Conservation (phyloP, 2,113 vertebrate species). For the Apus apus region DNA sequence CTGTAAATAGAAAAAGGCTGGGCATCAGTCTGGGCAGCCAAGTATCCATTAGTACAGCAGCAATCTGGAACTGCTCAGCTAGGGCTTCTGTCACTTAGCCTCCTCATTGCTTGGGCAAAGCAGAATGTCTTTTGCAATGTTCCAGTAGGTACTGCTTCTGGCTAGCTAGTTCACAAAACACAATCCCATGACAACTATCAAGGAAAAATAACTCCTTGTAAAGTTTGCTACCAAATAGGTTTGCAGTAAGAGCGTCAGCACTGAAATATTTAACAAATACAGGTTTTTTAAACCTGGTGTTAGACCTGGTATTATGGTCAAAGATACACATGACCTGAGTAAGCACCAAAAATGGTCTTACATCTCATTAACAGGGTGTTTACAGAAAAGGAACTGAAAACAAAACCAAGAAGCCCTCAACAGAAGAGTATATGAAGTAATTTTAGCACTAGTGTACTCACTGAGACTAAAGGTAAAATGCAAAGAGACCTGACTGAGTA, state of each 20-base stretch:
- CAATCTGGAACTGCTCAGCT: background rate
- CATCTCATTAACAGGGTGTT: background rate
- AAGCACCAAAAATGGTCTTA: background rate
- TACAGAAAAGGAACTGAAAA: background rate
- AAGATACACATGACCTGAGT: background rate
- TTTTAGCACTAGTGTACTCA: background rate
- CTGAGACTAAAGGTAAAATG: background rate
- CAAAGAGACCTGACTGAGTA: background rate
- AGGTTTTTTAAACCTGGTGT: background rate
- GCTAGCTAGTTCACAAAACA: background rate
- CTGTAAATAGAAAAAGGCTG: slow-evolving; percentile 70
- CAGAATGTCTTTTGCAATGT: background rate
- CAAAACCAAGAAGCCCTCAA: background rate
- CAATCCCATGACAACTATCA: background rate
- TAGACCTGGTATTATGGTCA: background rate
- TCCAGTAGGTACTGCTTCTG: background rate
- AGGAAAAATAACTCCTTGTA: background rate
- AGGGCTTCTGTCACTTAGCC: background rate
- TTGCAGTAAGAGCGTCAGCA: background rate
- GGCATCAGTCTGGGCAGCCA: background rate
- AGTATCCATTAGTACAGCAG: background rate
- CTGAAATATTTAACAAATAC: background rate
- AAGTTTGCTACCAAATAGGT: background rate
- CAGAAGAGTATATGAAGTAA: background rate
- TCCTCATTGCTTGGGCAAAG: background rate